phyloP scores from a whole-genome alignment of 2,888 invertebrate genomes.

The Agrochola lychnidis region DNA sequence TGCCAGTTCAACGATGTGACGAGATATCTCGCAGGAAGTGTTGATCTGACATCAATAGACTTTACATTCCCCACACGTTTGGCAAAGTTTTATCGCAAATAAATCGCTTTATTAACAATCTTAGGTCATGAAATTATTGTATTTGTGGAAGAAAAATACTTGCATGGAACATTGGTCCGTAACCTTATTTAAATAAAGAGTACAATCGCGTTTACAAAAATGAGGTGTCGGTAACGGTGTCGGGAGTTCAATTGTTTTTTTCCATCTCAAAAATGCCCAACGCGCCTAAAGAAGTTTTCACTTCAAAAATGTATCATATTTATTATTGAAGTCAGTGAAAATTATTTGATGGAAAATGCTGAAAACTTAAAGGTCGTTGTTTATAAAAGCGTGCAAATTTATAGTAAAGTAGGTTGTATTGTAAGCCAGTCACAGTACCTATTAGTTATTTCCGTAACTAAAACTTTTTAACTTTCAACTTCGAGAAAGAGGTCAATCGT shows the following conservation, averaged over 20 bases:
- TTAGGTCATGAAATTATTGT: not conserved
- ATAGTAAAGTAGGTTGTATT: not conserved
- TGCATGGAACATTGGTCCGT: no score
- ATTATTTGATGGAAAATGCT: not conserved
- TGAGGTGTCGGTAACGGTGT: no score
- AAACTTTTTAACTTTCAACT: no score
- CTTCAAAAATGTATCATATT: no score
- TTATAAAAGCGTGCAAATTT: not conserved
- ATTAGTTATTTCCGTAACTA: no score
- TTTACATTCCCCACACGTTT: conserved; percentile 22
- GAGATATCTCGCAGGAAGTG: conserved; percentile 48
- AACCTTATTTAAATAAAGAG: no score
- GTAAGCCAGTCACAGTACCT: not conserved
- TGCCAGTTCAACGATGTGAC: conserved; percentile 40
- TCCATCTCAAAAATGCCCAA: no score
- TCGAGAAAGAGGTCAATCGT: no score
- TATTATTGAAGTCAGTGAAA: not conserved
- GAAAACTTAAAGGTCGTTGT: not conserved
- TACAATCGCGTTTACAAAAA: no score
- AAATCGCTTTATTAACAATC: not conserved
- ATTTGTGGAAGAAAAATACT: no score
- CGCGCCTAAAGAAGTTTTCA: no score
- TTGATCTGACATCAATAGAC: conserved; percentile 56
- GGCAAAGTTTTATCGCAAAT: not conserved
- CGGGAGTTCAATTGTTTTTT: no score